Evolutionary conservation across 2,797 vertebrate genomes (phyloP).

Genomic region (Xenops minutus): DNA sequence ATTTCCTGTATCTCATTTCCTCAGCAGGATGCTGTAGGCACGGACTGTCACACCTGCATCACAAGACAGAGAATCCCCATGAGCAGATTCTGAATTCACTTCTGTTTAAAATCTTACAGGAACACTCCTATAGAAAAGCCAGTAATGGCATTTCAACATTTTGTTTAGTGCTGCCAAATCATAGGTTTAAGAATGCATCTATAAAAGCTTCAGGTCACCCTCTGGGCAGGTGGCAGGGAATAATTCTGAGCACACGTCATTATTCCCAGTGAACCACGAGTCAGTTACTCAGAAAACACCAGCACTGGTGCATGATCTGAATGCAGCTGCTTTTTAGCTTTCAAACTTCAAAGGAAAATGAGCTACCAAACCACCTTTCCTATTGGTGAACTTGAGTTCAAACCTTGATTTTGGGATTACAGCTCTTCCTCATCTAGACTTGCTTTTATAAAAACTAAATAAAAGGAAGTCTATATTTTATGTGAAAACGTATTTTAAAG

Average conservation of each 20-base stretch:
- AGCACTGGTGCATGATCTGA: not conserved
- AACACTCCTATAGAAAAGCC: not conserved
- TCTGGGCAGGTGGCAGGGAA: not conserved
- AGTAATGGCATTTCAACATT: not conserved
- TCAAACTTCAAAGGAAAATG: not conserved
- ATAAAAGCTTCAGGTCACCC: not conserved
- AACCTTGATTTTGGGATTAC: not conserved
- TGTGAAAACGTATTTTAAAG: not conserved
- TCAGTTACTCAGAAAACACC: not conserved
- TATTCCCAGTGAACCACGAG: not conserved
- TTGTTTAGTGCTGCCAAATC: not conserved
- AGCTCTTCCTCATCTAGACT: not conserved
- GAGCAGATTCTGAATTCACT: not conserved
- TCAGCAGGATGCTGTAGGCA: not conserved
- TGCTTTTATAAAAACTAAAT: not conserved
- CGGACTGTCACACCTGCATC: not conserved
- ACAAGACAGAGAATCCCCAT: not conserved
- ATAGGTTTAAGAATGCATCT: not conserved
- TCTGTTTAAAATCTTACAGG: not conserved
- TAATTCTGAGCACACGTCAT: not conserved
- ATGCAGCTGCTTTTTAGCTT: not conserved
- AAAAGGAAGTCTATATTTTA: not conserved
- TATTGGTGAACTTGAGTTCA: not conserved
- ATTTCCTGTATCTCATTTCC: not conserved
- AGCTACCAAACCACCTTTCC: not conserved